Evolutionary conservation across 2,797 vertebrate genomes (phyloP).

Genomic region (Paguma larvata): DNA sequence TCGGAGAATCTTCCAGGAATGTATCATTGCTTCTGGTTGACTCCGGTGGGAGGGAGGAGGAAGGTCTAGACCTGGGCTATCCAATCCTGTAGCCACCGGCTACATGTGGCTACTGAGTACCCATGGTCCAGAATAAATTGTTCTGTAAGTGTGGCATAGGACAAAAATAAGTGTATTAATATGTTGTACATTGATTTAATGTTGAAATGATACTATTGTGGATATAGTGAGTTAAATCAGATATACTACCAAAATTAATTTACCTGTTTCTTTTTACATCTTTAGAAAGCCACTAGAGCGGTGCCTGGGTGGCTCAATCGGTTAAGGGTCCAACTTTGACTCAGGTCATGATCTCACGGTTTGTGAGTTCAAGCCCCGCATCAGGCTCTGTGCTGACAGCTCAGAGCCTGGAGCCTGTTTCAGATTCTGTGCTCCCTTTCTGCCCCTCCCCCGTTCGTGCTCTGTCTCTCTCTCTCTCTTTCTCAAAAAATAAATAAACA

Average conservation of each 20-base stretch:
- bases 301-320: too few relatives aligned
- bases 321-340: too few relatives aligned
- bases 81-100: too few relatives aligned
- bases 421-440: too few relatives aligned
- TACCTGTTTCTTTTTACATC: not conserved
- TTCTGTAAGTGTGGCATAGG: not conserved
- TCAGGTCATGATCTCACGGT: too few relatives aligned
- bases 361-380: too few relatives aligned
- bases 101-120: not conserved
- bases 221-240: not conserved
- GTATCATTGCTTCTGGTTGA: not conserved
- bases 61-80: not conserved
- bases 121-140: not conserved
- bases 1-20: not conserved
- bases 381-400: too few relatives aligned
- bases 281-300: not conserved
- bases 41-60: not conserved
- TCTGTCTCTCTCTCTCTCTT: too few relatives aligned
- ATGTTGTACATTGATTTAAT: not conserved
- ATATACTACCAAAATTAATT: not conserved
- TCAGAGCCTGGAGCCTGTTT: too few relatives aligned
- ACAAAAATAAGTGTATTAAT: not conserved
- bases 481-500: too few relatives aligned
- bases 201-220: constrained; percentile 7
- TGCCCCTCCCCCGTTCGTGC: too few relatives aligned